Base-by-base conservation (phyloP, 2,888 invertebrate species). In the Caenorhabditis macrosperma region DNA sequence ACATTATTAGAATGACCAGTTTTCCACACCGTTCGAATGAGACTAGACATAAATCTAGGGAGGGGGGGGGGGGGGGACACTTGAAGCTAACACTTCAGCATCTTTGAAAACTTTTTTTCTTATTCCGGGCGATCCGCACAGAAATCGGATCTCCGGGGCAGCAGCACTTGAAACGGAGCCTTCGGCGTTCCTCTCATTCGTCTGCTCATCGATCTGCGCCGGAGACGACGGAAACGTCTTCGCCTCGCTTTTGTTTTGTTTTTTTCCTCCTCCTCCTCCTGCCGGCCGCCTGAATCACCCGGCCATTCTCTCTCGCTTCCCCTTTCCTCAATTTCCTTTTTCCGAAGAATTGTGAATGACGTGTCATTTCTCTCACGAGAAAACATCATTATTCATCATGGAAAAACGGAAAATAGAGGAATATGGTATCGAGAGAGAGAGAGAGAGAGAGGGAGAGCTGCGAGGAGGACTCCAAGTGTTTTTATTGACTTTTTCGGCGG, bases 211-310 rank as follows among this genome's bases (percentile, higher is more conserved):
- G 69, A 69, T 69, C 52, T 28, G 20, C 30, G 3, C 17, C 44
- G 22, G 41, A 12, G 30, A 48, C n/a, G 46, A n/a, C 33, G 38
- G 41, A 61, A 61, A 20, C 54, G 60, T 52, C 60, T 61, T 54
- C 54, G 15, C 38, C 55, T 33, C 20, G 17, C 20, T 17, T 30
- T 55, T 17, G 10, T 38, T 59, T 59, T 38, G 38, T 38, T 38
- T 38, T 38, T 59, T 44, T 17, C 26, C 28, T 67, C 24, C 41
- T 60, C 10, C 63, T 54, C 61, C 46, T 61, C 30, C 20, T 52
- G 33, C 41, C 33, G 17, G 20, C 7, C 52, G 38, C 17, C 41
- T 69, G 69, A 69, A 69, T 69, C 69, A 69, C 48, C 69, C 59
- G n/a, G n/a, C n/a, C n/a, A 30, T 50, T 61, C 38, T 26, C 44